Percentiles rank a stretch among this genome's conserved stretches.
Evolutionary conservation across 2,797 vertebrate genomes (phyloP).

Genomic region (Telmatherina bonti): DNA sequence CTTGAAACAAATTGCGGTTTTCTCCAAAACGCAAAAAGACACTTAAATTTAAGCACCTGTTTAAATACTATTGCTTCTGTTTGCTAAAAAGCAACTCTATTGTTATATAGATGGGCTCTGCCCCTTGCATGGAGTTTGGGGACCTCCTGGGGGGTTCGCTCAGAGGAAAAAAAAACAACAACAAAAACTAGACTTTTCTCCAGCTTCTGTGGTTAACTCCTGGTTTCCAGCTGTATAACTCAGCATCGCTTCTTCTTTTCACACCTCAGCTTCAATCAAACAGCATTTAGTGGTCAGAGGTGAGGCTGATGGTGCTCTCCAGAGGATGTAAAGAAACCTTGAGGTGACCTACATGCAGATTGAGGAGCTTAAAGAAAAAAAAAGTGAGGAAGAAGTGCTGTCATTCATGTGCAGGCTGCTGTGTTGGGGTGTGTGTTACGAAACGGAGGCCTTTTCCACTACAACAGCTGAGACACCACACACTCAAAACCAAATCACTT

Average conservation of each 20-base stretch:
- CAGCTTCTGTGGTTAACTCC: conserved; percentile 8
- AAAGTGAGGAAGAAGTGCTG: conserved; percentile 11
- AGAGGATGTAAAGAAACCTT: background rate
- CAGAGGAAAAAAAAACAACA: background rate
- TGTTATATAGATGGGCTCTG: background rate
- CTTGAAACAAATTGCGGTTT: no score
- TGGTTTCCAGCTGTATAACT: conserved; percentile 31
- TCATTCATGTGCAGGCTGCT: conserved; percentile 12
- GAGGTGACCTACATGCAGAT: conserved; percentile 17
- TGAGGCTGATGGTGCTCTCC: background rate
- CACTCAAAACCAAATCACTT: background rate
- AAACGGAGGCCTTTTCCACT: conserved; percentile 43
- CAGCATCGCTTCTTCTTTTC: conserved; percentile 31
- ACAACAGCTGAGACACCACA: conserved; percentile 13
- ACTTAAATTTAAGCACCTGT: background rate
- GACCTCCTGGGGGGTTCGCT: conserved; percentile 22
- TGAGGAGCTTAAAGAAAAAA: conserved; percentile 1
- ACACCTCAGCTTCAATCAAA: background rate
- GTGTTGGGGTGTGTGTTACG: conserved; percentile 49
- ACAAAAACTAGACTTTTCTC: conserved; percentile 2
- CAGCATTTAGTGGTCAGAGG: conserved; percentile 11
- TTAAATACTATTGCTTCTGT: no score
- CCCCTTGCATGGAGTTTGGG: conserved; percentile 1
- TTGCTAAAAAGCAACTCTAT: background rate
- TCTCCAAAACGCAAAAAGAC: background rate